Conservation (phyloP, 1,140 invertebrate species). For the Monomorium pharaonis region DNA sequence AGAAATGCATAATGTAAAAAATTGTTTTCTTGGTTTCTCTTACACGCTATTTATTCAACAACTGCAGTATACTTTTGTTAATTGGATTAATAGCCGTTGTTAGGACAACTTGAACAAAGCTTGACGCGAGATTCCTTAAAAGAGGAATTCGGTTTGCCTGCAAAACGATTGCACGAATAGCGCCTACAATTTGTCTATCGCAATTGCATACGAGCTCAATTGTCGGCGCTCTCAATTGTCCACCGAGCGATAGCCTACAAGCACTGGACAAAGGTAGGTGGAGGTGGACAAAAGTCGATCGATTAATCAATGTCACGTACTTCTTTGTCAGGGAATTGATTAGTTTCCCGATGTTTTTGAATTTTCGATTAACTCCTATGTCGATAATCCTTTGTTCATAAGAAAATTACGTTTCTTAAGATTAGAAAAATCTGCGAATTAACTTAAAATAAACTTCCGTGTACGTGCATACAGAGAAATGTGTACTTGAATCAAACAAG, state of each 20-base stretch:
- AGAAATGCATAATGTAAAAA: neutral
- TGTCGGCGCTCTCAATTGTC: neutral
- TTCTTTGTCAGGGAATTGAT: slow-evolving; percentile 1
- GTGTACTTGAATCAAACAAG: too few relatives aligned
- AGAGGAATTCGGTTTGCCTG: neutral
- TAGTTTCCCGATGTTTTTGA: neutral
- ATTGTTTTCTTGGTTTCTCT: neutral
- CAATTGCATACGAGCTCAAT: neutral
- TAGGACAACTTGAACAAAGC: neutral
- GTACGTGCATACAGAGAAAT: too few relatives aligned
- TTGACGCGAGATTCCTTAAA: neutral
- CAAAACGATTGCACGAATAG: neutral
- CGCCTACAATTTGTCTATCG: neutral
- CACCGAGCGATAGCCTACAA: neutral
- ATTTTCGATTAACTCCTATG: neutral
- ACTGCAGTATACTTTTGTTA: neutral
- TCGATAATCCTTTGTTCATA: neutral
- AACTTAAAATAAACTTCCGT: too few relatives aligned
- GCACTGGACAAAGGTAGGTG: neutral
- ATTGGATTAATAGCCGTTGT: neutral
- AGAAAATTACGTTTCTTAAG: neutral
- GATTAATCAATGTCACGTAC: neutral
- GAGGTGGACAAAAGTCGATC: neutral
- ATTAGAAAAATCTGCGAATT: neutral
- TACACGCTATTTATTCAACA: neutral